Conservation (phyloP, 2,113 vertebrate species). For the Crotalus tigris region DNA sequence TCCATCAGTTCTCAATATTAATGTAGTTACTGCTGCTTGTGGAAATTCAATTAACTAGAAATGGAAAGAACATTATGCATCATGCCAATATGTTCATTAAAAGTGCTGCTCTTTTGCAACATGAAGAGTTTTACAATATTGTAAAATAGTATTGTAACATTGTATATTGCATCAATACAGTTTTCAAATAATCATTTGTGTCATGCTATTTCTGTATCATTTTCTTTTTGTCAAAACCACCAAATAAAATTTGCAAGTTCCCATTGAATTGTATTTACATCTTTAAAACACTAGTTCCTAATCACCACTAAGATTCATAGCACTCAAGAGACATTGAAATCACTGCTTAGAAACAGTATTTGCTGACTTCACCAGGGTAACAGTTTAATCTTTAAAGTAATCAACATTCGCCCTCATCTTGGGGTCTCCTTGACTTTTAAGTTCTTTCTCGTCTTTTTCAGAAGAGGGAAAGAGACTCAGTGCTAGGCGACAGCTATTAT, state of each 20-base stretch:
- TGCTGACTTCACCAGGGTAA: conserved; percentile 77
- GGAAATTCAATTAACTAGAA: conserved; percentile 40
- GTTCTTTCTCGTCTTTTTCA: conserved; percentile 67
- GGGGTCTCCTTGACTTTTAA: conserved; percentile 68
- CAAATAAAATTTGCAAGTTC: conserved; percentile 49
- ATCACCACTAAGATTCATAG: conserved; percentile 69
- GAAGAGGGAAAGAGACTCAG: conserved; percentile 52
- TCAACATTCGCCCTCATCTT: conserved; percentile 72
- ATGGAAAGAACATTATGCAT: conserved; percentile 13
- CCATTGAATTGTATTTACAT: conserved; percentile 58
- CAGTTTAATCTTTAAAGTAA: conserved; percentile 79
- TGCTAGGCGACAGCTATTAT: conserved; percentile 75
- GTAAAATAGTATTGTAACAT: conserved; percentile 9
- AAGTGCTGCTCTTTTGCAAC: conserved; percentile 5
- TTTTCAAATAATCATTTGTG: conserved; percentile 32
- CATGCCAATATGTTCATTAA: conserved; percentile 36
- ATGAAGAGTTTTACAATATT: conserved; percentile 14
- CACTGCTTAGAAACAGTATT: conserved; percentile 77
- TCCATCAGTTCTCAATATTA: conserved; percentile 32
- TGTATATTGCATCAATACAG: background rate
- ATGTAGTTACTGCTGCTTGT: background rate
- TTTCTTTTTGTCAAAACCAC: conserved; percentile 49
- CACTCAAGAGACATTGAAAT: conserved; percentile 69
- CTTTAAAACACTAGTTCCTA: conserved; percentile 62
- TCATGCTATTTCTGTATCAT: conserved; percentile 42